Evolutionary conservation across 2,888 invertebrate species (phyloP), one percentile per base, ranked within the genome.

Genomic region (Standfussiana lucernea): DNA sequence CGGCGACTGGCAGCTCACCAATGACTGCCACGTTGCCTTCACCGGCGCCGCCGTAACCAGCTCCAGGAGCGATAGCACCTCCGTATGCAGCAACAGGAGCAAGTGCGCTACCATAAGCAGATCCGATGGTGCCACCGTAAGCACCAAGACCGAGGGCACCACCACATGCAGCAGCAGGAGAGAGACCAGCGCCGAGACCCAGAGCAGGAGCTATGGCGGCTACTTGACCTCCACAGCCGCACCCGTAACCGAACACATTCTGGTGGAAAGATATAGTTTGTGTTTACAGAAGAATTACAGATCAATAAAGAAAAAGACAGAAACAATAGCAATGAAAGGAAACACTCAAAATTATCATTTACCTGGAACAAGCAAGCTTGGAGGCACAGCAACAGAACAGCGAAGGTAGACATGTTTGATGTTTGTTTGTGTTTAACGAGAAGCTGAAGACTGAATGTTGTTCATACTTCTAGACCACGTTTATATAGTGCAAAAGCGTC

Each of bases 341-440:
- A 7, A n/a, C n/a, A 7, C 24, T 53, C 5, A 53, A 1, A 59
- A 28, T 3, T 18, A 10, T 18, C n/a, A 7, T 28, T 45, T 28
- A 66, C 42, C 66, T 45, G 66, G 42, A 28, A 28, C 66, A 66
- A 66, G 66, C 66, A 66, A 45, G 66, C 66, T 66, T 66, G 66
- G 28, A 66, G 45, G 66, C 66, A 66, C 28, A 66, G 42, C 11
- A 66, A 21, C 66, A 66, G 32, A 66, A 66, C 21, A 45, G 66
- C 32, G 21, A 66, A 45, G 13, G 28, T 59, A 59, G 59, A 59
- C 59, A 59, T 59, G 18, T 59, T 32, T 59, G 18, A 59, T 59
- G 56, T 59, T 59, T 18, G 32, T 32, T 59, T 15, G 59, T 59
- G 32, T 32, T 59, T 18, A 59, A 59, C 53, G 5, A n/a, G n/a